These are phyloP conservation scores for Lichenostomus cassidix DNA, from an alignment of 2,113 vertebrate species.

Conservation along the genomic window DNA sequence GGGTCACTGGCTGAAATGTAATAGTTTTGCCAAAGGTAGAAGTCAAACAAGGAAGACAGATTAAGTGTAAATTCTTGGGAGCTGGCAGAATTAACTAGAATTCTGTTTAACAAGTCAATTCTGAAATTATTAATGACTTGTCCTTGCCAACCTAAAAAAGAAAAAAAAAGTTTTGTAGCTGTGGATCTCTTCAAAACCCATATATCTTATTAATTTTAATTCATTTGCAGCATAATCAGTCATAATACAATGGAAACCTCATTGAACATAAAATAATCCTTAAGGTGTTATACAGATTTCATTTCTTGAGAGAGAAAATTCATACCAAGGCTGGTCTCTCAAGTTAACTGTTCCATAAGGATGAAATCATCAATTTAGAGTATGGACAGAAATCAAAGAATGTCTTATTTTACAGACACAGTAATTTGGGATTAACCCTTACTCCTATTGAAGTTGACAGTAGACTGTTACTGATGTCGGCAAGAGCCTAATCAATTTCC, in stretches of 20 bases:
- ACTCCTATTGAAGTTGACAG: background rate
- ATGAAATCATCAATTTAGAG: conserved; percentile 17
- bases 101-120: conserved; percentile 60
- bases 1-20: background rate
- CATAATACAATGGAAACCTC: conserved; percentile 46
- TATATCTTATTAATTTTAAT: conserved; percentile 39
- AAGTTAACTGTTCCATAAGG: background rate
- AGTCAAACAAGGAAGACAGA: conserved; percentile 57
- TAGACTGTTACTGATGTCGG: background rate
- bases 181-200: background rate
- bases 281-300: background rate
- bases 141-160: background rate
- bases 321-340: background rate
- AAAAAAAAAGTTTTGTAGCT: background rate
- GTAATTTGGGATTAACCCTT: background rate
- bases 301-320: conserved; percentile 3
- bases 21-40: conserved; percentile 17
- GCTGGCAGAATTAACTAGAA: conserved; percentile 55
- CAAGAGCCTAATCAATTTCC: background rate
- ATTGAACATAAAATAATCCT: conserved; percentile 14
- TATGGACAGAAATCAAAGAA: conserved; percentile 9
- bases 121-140: conserved; percentile 53
- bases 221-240: background rate
- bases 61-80: conserved; percentile 52
- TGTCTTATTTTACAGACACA: background rate